Evolutionary conservation across 2,888 invertebrate genomes (phyloP).

Genomic region (Lamellibrachia columna): DNA sequence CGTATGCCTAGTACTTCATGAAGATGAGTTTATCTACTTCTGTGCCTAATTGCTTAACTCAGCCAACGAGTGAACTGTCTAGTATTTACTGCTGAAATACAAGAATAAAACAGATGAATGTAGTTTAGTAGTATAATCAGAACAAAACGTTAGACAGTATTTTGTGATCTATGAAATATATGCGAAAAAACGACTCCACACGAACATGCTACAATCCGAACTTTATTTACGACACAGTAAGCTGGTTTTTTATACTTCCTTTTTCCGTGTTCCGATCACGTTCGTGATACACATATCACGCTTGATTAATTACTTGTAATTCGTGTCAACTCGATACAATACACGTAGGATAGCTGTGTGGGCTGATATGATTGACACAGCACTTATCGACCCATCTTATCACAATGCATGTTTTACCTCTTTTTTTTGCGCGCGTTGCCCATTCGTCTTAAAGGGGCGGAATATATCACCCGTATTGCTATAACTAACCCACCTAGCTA

Average conservation of each 20-base stretch:
- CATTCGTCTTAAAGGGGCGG: neutral
- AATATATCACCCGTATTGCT: neutral
- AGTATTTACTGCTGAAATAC: too few species aligned
- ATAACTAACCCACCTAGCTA: neutral
- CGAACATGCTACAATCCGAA: too few species aligned
- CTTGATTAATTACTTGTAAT: neutral
- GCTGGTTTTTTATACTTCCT: neutral
- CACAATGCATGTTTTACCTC: neutral
- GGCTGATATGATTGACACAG: neutral
- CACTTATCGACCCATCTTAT: neutral
- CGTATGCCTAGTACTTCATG: too few species aligned
- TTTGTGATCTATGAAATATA: too few species aligned
- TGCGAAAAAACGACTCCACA: too few species aligned
- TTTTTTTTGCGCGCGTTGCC: neutral
- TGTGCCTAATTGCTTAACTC: too few species aligned
- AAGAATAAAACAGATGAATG: too few species aligned
- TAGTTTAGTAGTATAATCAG: too few species aligned
- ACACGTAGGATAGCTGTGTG: neutral
- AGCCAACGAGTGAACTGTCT: too few species aligned
- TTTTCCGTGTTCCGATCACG: neutral
- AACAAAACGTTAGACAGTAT: too few species aligned
- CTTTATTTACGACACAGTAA: too few species aligned
- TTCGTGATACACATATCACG: neutral
- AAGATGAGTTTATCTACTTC: too few species aligned
- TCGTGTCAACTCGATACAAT: neutral